A percentile compares a stretch with the other conserved stretches of the same genome.
Evolutionary conservation across 1,140 invertebrate species (phyloP).

Genomic region (Drosophila parabipectinata): DNA sequence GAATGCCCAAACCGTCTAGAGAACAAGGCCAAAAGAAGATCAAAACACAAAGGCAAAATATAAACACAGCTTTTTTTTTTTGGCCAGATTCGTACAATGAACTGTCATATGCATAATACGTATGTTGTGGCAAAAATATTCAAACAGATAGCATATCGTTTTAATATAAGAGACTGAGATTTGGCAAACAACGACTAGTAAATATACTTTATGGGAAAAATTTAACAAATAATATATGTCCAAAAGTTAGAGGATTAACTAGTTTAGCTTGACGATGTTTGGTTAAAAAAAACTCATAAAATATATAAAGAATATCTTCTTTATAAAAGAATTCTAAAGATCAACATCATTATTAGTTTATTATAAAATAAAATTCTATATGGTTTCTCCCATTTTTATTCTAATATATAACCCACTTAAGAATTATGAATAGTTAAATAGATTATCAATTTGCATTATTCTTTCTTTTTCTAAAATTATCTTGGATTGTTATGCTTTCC

Average conservation of each 20-base stretch:
- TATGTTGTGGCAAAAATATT: conserved; percentile 32
- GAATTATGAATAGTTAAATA: conserved; percentile 15
- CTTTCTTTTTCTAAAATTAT: conserved; percentile 47
- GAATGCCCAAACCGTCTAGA: conserved; percentile 37
- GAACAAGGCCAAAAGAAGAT: conserved; percentile 16
- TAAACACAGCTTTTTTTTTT: conserved; percentile 22
- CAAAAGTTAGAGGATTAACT: too few relatives aligned
- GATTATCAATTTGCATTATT: conserved; percentile 38
- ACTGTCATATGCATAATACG: conserved; percentile 37
- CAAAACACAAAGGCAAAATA: conserved; percentile 25
- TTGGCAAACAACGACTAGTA: neutral
- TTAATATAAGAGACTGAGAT: neutral
- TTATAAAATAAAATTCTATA: neutral
- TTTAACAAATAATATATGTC: neutral
- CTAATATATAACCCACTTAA: neutral
- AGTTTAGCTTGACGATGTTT: too few relatives aligned
- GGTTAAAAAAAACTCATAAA: too few relatives aligned
- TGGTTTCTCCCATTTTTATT: neutral
- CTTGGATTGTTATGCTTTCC: conserved; percentile 47
- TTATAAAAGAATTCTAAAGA: neutral
- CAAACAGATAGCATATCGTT: conserved; percentile 4
- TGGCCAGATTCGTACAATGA: conserved; percentile 35
- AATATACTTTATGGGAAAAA: neutral
- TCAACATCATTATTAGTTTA: neutral
- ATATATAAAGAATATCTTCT: neutral